Base-by-base conservation (phyloP, 2,113 vertebrate species). In the Stigmatopora nigra region DNA sequence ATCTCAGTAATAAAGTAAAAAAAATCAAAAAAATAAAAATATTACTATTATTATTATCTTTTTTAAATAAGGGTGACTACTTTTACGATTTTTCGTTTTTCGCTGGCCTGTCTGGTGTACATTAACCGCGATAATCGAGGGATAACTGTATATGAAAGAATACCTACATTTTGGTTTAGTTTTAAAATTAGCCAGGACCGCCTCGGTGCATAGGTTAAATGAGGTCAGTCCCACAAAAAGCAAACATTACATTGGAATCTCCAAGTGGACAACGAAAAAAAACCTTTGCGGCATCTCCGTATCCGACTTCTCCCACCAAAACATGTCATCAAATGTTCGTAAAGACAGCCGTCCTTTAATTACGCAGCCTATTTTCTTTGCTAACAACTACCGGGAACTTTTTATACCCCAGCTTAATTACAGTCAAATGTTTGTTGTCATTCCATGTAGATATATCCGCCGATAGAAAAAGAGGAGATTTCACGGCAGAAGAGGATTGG, bases 211-310 rank as follows among this genome's bases (percentile, higher is more conserved):
- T 41, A 41, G 6, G 38, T 41, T 41, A 41, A 41, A 41, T 41
- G 38, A 41, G 38, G 81, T 78, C 82, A 66, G 66, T 55, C 49
- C 78, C 60, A 55, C 62, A 79, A 85, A 86, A 73, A 72, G 65
- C 67, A 82, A 67, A 68, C 75, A 79, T 87, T 41, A 78, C 65
- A 86, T 88, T 82, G 84, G 1, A 41, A 67, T 71, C 76, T 16
- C 22, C 51, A 53, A 56, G 14, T 8, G 22, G 31, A 56, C 6
- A 15, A 13, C 25, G 14, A 17, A 14, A 71, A 58, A 75, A 61
- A 80, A 80, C 31, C 61, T 63, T 41, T 64, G 61, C n/a, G 35
- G 64, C 67, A 53, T 75, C 48, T 56, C 62, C 64, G 53, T 72
- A 45, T 59, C 49, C 38, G 44, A 64, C 52, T 63, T 63, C 58